These are phyloP conservation scores for Chirona hameri DNA, from an alignment of 2,888 invertebrate species.

Conservation along the genomic window DNA sequence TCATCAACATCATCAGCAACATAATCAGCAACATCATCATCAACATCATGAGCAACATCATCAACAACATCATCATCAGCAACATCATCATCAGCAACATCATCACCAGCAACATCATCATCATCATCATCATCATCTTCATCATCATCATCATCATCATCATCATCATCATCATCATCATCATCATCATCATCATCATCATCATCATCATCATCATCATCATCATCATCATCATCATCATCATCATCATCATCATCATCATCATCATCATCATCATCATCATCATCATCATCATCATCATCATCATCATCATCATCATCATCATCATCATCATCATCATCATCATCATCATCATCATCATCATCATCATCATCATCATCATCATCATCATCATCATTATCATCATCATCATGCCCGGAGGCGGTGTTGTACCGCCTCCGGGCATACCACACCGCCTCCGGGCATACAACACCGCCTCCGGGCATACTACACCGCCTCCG, in stretches of 20 bases:
- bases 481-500: too few relatives aligned
- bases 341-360: not conserved
- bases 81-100: too few relatives aligned
- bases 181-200: conserved; percentile 1
- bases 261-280: not conserved
- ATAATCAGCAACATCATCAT: too few relatives aligned
- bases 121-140: not conserved
- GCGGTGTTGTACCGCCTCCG: too few relatives aligned
- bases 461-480: too few relatives aligned
- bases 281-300: not conserved
- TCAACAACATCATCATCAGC: too few relatives aligned
- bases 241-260: not conserved
- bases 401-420: too few relatives aligned
- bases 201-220: not conserved
- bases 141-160: not conserved
- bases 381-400: not conserved
- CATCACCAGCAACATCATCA: too few relatives aligned
- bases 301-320: not conserved
- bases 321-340: not conserved
- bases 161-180: not conserved
- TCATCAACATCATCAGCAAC: too few relatives aligned
- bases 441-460: too few relatives aligned
- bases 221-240: not conserved
- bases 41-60: too few relatives aligned
- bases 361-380: not conserved